Conservation (phyloP, 30 jellyfish, hydroid and myxozoan genomes). For the Catostylus mosaicus region DNA sequence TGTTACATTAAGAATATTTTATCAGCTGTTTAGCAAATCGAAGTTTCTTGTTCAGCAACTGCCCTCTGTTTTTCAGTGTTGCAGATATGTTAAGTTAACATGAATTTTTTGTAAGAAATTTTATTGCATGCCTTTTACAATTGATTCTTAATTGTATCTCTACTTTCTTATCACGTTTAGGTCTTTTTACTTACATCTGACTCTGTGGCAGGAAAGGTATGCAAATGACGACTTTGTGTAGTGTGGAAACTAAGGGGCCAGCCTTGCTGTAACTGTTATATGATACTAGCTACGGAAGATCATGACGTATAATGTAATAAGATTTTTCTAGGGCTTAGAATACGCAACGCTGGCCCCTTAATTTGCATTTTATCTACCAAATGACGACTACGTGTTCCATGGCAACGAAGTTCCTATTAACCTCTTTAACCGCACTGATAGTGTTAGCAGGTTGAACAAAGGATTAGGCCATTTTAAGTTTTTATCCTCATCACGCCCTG, state of each 20-base stretch:
- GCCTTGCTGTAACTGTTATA: background rate
- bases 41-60: too few species aligned
- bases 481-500: too few species aligned
- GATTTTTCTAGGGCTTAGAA: background rate
- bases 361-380: background rate
- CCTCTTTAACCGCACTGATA: too few species aligned
- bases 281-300: too few species aligned
- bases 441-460: too few species aligned
- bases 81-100: too few species aligned
- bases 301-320: background rate
- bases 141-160: background rate
- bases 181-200: conserved; percentile 81
- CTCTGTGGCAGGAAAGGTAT: conserved; percentile 85
- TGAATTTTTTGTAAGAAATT: too few species aligned
- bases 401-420: background rate
- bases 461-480: too few species aligned
- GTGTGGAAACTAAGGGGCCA: conserved; percentile 44
- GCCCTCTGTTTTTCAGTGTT: too few species aligned
- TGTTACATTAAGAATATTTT: too few species aligned
- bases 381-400: conserved; percentile 12
- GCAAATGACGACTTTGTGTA: conserved; percentile 23
- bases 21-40: too few species aligned
- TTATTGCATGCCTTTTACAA: background rate
- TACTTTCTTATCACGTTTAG: conserved; percentile 49
- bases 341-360: conserved; percentile 1